A percentile compares a stretch with the other conserved stretches of the same genome.
Evolutionary conservation across 2,888 invertebrate species (phyloP).

Genomic region (Sthenelais limicola): DNA sequence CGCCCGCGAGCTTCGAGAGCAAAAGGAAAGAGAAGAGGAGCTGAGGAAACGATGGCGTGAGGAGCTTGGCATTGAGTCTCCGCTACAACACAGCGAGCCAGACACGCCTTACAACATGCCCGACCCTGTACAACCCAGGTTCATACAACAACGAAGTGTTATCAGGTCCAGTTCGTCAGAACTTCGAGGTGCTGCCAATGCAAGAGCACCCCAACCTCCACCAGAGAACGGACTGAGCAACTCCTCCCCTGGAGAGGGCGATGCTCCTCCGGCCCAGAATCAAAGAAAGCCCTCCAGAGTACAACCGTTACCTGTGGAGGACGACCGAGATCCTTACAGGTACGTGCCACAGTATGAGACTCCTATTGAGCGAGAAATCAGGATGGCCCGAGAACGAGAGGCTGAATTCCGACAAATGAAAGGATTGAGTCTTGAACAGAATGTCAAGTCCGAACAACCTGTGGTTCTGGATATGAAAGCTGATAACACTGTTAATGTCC

Average conservation of each 20-base stretch:
- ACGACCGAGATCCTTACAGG: slow-evolving; percentile 14
- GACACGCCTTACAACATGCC: slow-evolving; percentile 47
- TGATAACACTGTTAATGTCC: neutral
- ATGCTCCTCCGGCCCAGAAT: neutral
- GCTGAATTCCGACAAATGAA: slow-evolving; percentile 72
- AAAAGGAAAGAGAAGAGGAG: slow-evolving; percentile 74
- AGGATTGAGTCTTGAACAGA: slow-evolving; percentile 60
- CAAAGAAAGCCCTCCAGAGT: slow-evolving; percentile 15
- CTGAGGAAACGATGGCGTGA: slow-evolving; percentile 62
- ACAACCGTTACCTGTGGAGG: slow-evolving; percentile 41
- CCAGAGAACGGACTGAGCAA: neutral
- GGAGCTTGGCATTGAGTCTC: slow-evolving; percentile 45
- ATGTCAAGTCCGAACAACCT: neutral
- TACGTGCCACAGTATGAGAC: slow-evolving; percentile 69
- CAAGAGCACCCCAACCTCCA: neutral
- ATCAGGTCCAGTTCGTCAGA: neutral
- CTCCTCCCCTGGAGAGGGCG: neutral
- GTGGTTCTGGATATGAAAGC: slow-evolving; percentile 24
- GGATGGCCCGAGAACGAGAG: slow-evolving; percentile 74
- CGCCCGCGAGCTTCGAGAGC: slow-evolving; percentile 74
- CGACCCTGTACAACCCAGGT: slow-evolving; percentile 38
- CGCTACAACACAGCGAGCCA: slow-evolving; percentile 23
- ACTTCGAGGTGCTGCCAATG: neutral
- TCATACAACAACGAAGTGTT: neutral
- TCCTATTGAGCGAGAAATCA: slow-evolving; percentile 75